Conservation (phyloP, 1,140 invertebrate genomes). For the Acromyrmex charruanus region DNA sequence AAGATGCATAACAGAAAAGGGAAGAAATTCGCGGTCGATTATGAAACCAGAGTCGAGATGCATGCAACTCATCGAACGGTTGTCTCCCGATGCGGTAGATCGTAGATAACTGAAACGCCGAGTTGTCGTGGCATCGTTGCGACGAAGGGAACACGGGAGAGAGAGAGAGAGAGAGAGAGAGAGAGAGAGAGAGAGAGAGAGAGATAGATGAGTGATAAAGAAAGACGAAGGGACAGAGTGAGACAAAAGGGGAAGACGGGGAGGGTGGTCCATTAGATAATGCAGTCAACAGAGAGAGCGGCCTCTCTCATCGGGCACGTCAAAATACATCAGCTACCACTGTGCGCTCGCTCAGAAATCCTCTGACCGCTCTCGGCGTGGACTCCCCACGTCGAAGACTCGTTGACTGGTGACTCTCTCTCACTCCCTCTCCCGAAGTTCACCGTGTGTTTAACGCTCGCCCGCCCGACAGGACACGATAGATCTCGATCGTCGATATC, state of each 20-base stretch:
- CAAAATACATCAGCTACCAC: conserved; percentile 86
- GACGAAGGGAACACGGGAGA: conserved; percentile 32
- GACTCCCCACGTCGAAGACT: conserved; percentile 84
- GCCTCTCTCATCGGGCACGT: conserved; percentile 82
- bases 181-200: background rate
- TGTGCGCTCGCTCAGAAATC: conserved; percentile 85
- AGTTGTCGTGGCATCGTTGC: conserved; percentile 6
- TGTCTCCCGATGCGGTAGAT: conserved; percentile 46
- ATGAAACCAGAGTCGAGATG: conserved; percentile 73
- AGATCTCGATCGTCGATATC: conserved; percentile 69
- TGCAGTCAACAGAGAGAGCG: conserved; percentile 79
- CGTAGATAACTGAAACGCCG: conserved; percentile 51
- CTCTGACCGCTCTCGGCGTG: conserved; percentile 74
- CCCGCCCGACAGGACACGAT: conserved; percentile 48
- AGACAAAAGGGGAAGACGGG: conserved; percentile 31
- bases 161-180: background rate
- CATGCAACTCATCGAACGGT: conserved; percentile 24
- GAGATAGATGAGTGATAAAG: background rate
- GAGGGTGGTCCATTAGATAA: conserved; percentile 84
- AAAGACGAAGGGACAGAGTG: background rate
- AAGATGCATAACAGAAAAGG: background rate
- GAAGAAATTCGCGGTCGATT: conserved; percentile 74
- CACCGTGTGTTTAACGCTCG: conserved; percentile 64
- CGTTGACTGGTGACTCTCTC: conserved; percentile 56
- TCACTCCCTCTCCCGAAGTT: conserved; percentile 36